Evolutionary conservation across 2,113 vertebrate genomes (phyloP), one percentile per base, ranked within the genome.

Genomic region (Muscicapa adusta): DNA sequence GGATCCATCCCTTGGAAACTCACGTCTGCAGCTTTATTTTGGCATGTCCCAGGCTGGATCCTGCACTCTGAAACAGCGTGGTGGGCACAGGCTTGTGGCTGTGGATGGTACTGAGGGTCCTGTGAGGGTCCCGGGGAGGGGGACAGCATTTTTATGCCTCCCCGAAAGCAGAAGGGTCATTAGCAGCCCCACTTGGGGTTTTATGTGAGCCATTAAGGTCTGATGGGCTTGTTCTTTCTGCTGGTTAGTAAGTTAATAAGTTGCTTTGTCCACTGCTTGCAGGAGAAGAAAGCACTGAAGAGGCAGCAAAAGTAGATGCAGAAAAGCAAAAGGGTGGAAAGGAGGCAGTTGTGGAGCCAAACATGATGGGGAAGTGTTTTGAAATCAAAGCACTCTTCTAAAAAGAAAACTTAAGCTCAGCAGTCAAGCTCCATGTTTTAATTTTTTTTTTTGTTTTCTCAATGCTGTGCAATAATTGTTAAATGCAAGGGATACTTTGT

Each of bases 331-430:
- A 80, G 56, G 28, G 54, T 79, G 78, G 33, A 63, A 91, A 82
- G 62, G 73, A 92, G 80, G 43, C 70, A 40, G 84, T 43, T 86
- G 50, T 53, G 60, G 62, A 62, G 67, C 73, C 91, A 94, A 3
- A 62, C 53, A 17, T 33, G 70, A 51, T 63, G 85, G 47, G 43
- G 63, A 26, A 53, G n/a, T 45, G 36, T 70, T 88, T 75, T 85
- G 63, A 85, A 94, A 74, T 93, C 93, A 76, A 92, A 94, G 62
- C 9, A 3, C 50, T 85, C 14, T 40, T 53, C 74, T 89, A 38
- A 80, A 89, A 83, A 63, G 50, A 76, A 89, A 80, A 70, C 45
- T 76, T 89, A 58, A 89, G 38, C 56, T 56, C 48, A 63, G 8
- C 16, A 10, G 58, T 36, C 26, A 65, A 45, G 26, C 62, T 65